Evolutionary conservation across 2,888 invertebrate species (phyloP).

Genomic region (Aspidapion aeneum): DNA sequence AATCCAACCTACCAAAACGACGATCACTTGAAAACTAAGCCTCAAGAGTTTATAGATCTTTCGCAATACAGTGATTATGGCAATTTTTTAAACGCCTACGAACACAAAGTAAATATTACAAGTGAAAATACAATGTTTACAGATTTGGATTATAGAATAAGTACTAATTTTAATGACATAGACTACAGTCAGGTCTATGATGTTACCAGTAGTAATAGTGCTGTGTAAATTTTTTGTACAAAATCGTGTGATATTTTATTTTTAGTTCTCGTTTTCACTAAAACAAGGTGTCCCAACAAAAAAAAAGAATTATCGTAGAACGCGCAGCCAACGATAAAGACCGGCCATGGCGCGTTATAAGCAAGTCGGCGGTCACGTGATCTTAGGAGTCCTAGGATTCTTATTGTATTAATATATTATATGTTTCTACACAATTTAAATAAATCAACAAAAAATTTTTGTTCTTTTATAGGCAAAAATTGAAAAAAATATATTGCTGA

Average conservation of each 20-base stretch:
- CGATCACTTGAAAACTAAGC: slow-evolving; percentile 26
- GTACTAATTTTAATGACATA: slow-evolving; percentile 31
- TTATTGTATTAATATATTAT: too few relatives aligned
- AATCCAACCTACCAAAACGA: slow-evolving; percentile 26
- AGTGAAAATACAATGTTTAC: slow-evolving; percentile 40
- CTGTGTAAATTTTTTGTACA: slow-evolving; percentile 4
- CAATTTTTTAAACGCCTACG: slow-evolving; percentile 39
- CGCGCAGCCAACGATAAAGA: too few relatives aligned
- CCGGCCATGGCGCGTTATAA: too few relatives aligned
- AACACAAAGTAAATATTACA: slow-evolving; percentile 32
- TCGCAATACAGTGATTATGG: slow-evolving; percentile 44
- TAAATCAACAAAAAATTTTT: too few relatives aligned
- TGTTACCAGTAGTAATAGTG: slow-evolving; percentile 30
- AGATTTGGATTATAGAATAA: slow-evolving; percentile 45
- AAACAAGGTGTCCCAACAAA: not conserved
- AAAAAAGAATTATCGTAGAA: too few relatives aligned
- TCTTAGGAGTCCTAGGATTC: too few relatives aligned
- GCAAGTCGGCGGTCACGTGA: too few relatives aligned
- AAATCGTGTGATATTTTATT: not conserved
- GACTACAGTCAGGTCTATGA: slow-evolving; percentile 36
- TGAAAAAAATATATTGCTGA: too few relatives aligned
- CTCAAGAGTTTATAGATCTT: slow-evolving; percentile 38
- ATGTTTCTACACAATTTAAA: too few relatives aligned
- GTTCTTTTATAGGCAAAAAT: too few relatives aligned
- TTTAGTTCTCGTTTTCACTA: not conserved